Percentiles rank a stretch among this genome's conserved stretches.
phyloP scores from a whole-genome alignment of 2,888 invertebrate species.

The Diadegma fenestrale region DNA sequence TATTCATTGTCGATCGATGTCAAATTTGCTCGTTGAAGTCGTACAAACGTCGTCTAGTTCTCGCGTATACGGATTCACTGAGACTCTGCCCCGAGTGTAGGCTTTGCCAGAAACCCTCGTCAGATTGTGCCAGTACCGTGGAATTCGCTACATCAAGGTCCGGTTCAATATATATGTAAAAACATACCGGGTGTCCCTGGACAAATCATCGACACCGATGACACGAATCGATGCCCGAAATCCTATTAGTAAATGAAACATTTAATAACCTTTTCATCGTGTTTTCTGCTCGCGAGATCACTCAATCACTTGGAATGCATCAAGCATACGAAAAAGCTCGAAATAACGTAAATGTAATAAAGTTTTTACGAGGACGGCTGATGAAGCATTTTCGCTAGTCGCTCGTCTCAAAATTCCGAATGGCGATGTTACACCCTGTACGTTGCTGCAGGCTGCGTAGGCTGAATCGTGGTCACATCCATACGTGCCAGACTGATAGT shows the following conservation, averaged over 20 bases:
- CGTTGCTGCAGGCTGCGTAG: slow-evolving; percentile 1
- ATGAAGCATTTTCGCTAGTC: neutral
- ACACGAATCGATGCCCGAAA: too few relatives aligned
- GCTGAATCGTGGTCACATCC: slow-evolving; percentile 10
- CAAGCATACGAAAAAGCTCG: too few relatives aligned
- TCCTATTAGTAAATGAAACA: too few relatives aligned
- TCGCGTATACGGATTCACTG: slow-evolving; percentile 65
- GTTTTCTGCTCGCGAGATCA: too few relatives aligned
- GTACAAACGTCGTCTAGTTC: slow-evolving; percentile 56
- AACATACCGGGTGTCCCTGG: neutral
- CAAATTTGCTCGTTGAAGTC: slow-evolving; percentile 61
- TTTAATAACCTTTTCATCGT: too few relatives aligned
- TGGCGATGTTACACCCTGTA: neutral
- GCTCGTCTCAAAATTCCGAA: neutral
- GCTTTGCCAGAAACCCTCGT: slow-evolving; percentile 15
- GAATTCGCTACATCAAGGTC: slow-evolving; percentile 21
- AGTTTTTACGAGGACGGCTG: neutral
- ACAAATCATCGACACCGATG: neutral
- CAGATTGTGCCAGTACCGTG: slow-evolving; percentile 42
- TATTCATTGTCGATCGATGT: slow-evolving; percentile 52
- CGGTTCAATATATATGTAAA: neutral
- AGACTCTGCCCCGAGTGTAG: slow-evolving; percentile 5
- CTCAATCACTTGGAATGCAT: too few relatives aligned
- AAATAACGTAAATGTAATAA: too few relatives aligned
- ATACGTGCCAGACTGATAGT: slow-evolving; percentile 1